Evolutionary conservation across 2,888 invertebrate genomes (phyloP).

Genomic region (Tipula lateralis): DNA sequence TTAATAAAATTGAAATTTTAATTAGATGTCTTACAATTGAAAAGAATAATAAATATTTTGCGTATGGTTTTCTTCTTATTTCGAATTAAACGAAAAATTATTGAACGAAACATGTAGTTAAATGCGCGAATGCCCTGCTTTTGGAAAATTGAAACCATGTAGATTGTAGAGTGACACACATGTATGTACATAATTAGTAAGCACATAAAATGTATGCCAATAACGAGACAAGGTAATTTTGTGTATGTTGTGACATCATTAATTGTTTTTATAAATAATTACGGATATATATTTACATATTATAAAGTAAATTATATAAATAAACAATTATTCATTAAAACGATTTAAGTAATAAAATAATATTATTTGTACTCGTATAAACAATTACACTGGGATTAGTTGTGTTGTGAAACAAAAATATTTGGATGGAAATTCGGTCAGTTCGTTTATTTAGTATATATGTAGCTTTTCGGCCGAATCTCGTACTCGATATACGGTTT

Average conservation of each 20-base stretch:
- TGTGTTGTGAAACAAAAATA: not conserved
- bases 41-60: constrained; percentile 11
- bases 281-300: not conserved
- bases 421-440: not conserved
- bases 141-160: too few species aligned
- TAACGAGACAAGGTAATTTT: not conserved
- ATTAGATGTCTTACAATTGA: constrained; percentile 1
- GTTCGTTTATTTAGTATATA: not conserved
- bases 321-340: not conserved
- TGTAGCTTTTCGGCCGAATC: not conserved
- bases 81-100: not conserved
- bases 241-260: too few species aligned
- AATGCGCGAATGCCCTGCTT: too few species aligned
- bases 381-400: not conserved
- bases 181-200: not conserved
- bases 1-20: constrained; percentile 24
- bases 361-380: not conserved
- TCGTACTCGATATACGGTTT: not conserved
- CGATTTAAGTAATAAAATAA: not conserved
- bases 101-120: not conserved
- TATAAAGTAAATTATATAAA: not conserved
- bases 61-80: not conserved
- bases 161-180: too few species aligned
- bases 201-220: not conserved
- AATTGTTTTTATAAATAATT: too few species aligned